Conservation (phyloP, 2,888 invertebrate species). For the Eupithecia insigniata region DNA sequence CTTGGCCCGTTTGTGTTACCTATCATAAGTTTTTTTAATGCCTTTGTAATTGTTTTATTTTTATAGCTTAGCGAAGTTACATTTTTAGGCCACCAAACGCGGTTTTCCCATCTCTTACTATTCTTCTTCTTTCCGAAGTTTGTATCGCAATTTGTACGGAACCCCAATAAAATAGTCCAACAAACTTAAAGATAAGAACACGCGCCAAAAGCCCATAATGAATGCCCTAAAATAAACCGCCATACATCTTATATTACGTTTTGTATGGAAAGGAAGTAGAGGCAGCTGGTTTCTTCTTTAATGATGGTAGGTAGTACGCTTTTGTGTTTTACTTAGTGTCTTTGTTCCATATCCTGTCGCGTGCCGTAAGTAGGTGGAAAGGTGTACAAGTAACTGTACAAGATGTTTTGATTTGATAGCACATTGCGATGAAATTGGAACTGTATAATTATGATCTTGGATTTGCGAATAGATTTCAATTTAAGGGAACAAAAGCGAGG, state of each 20-base stretch:
- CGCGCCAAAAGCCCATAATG: slow-evolving; percentile 81
- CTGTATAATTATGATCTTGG: slow-evolving; percentile 44
- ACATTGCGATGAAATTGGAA: slow-evolving; percentile 44
- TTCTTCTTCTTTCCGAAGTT: background rate
- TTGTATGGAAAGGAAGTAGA: slow-evolving; percentile 81
- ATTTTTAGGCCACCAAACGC: too few species aligned
- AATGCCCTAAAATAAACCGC: slow-evolving; percentile 78
- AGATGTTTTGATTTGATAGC: slow-evolving; percentile 75
- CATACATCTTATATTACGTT: slow-evolving; percentile 80
- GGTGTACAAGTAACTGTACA: slow-evolving; percentile 77
- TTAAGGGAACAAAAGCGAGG: background rate
- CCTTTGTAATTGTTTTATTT: too few species aligned
- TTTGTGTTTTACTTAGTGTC: slow-evolving; percentile 34
- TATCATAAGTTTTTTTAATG: too few species aligned
- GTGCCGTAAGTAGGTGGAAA: slow-evolving; percentile 82
- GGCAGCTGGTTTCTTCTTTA: slow-evolving; percentile 80
- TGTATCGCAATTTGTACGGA: background rate
- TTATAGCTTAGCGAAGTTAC: too few species aligned
- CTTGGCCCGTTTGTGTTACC: too few species aligned
- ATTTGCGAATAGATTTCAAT: slow-evolving; percentile 7
- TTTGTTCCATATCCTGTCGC: slow-evolving; percentile 80
- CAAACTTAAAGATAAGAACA: slow-evolving; percentile 75
- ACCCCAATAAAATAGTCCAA: slow-evolving; percentile 34
- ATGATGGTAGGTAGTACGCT: slow-evolving; percentile 80
- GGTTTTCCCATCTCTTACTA: too few species aligned